Conservation (phyloP, 2,888 invertebrate genomes). For the Drosophila nigricruria region DNA sequence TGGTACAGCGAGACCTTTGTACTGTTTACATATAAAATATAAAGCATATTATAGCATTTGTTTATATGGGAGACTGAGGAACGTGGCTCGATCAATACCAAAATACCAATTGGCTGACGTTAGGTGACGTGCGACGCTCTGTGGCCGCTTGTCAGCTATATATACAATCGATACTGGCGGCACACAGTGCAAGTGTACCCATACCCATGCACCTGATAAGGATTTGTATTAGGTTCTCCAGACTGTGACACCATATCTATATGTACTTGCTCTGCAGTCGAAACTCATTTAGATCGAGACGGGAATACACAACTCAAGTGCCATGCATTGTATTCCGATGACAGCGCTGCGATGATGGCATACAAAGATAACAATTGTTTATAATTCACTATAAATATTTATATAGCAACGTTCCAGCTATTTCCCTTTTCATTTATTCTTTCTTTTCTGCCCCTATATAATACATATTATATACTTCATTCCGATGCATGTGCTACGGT, state of each 20-base stretch:
- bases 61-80: slow-evolving; percentile 24
- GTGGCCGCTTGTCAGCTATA: slow-evolving; percentile 7
- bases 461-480: slow-evolving; percentile 21
- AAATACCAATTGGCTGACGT: slow-evolving; percentile 33
- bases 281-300: slow-evolving; percentile 36
- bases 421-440: slow-evolving; percentile 2
- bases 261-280: not conserved
- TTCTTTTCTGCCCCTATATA: not conserved
- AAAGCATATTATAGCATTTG: slow-evolving; percentile 10
- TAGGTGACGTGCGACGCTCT: slow-evolving; percentile 14
- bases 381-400: slow-evolving; percentile 63
- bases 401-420: slow-evolving; percentile 40
- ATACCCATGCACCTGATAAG: slow-evolving; percentile 45
- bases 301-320: slow-evolving; percentile 33
- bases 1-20: not conserved
- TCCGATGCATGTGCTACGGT: slow-evolving; percentile 28
- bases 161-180: slow-evolving; percentile 19
- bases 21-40: slow-evolving; percentile 3
- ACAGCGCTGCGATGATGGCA: slow-evolving; percentile 43
- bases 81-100: slow-evolving; percentile 45
- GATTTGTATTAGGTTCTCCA: slow-evolving; percentile 18
- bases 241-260: slow-evolving; percentile 26
- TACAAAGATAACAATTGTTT: slow-evolving; percentile 70
- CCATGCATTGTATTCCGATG: slow-evolving; percentile 48
- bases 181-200: not conserved